A percentile compares a stretch with the other conserved stretches of the same genome.
phyloP scores from a whole-genome alignment of 2,113 vertebrate species.

The Triplophysa siluroides region DNA sequence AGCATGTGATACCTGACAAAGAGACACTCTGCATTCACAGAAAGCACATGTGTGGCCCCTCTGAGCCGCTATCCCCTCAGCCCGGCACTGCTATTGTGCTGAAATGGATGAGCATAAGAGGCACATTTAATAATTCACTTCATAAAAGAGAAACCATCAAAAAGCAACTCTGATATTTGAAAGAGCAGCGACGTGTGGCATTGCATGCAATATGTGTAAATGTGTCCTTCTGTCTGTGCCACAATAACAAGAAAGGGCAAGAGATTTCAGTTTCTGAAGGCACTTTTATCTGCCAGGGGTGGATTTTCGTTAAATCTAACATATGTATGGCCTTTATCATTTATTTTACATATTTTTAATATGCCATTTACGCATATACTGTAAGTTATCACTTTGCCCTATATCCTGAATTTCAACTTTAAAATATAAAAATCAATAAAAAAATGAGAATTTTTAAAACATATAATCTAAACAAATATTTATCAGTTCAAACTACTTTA shows the following conservation, averaged over 20 bases:
- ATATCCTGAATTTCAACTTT: too few species aligned
- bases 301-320: too few species aligned
- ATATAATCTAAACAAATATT: too few species aligned
- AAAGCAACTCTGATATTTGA: slow-evolving; percentile 57
- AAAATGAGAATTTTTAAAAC: too few species aligned
- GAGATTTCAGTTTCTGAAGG: not conserved
- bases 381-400: too few species aligned
- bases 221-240: not conserved
- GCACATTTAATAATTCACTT: slow-evolving; percentile 42
- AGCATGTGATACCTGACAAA: slow-evolving; percentile 21
- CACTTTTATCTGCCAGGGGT: too few species aligned
- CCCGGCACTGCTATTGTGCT: slow-evolving; percentile 14
- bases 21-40: slow-evolving; percentile 27
- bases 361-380: too few species aligned
- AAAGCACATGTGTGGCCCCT: slow-evolving; percentile 12
- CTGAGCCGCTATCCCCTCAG: slow-evolving; percentile 53
- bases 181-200: slow-evolving; percentile 21
- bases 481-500: too few species aligned
- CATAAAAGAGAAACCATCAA: slow-evolving; percentile 53
- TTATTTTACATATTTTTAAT: too few species aligned
- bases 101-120: not conserved
- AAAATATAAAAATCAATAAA: too few species aligned
- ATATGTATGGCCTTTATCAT: too few species aligned
- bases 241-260: not conserved
- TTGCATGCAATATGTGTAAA: not conserved